Percentiles rank a stretch among this genome's conserved stretches.
These are phyloP conservation scores for Vimba vimba DNA, from an alignment of 2,113 vertebrate genomes.

Conservation along the genomic window DNA sequence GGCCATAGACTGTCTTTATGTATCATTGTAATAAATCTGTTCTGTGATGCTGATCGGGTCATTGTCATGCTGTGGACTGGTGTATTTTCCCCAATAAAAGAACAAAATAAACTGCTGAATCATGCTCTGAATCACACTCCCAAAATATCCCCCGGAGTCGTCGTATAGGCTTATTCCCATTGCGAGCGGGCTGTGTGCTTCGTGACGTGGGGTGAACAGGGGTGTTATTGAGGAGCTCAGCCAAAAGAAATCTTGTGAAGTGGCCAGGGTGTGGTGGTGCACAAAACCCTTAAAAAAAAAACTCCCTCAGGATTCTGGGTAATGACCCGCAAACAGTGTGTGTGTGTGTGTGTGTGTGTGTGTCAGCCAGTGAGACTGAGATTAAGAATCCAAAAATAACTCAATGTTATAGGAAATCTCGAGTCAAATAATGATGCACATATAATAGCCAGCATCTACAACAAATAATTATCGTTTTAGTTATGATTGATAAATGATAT, in stretches of 20 bases:
- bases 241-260: constrained; percentile 11
- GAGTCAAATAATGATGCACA: not conserved
- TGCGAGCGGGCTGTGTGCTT: not conserved
- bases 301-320: constrained; percentile 21
- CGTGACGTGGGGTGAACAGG: constrained; percentile 38
- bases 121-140: not conserved
- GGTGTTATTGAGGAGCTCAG: constrained; percentile 50
- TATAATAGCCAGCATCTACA: not conserved
- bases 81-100: not conserved
- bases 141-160: not conserved
- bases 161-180: not conserved
- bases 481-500: not conserved
- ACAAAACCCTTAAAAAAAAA: constrained; percentile 18
- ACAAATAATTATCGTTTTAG: not conserved
- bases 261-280: constrained; percentile 48
- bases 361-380: not conserved
- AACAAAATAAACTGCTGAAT: constrained; percentile 13
- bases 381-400: not conserved
- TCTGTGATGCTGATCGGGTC: not conserved
- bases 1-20: not conserved
- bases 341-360: not conserved
- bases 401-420: not conserved
- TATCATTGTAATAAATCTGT: not conserved
- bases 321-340: constrained; percentile 13
- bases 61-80: not conserved